Evolutionary conservation across 2,113 vertebrate species (phyloP).

Genomic region (Eptesicus fuscus): DNA sequence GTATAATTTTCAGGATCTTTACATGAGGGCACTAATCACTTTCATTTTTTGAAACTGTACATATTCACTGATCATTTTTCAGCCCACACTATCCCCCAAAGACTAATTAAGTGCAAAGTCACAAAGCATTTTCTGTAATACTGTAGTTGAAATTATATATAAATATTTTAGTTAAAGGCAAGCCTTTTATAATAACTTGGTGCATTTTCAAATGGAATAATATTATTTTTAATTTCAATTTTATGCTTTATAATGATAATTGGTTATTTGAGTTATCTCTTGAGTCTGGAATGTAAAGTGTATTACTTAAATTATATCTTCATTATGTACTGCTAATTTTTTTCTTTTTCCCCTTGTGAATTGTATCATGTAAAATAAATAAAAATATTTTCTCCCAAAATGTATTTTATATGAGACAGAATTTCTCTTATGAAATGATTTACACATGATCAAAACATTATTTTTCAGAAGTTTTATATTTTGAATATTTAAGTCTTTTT

Average conservation of each 20-base stretch:
- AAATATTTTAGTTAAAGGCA: constrained; percentile 31
- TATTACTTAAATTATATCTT: background rate
- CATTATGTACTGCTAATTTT: background rate
- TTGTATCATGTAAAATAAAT: background rate
- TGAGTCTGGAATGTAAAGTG: background rate
- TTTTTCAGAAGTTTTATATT: background rate
- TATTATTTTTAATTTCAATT: constrained; percentile 29
- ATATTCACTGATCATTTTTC: constrained; percentile 52
- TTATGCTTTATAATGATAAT: background rate
- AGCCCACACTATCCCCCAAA: background rate
- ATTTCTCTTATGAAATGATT: background rate
- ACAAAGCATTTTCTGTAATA: constrained; percentile 26
- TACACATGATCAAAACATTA: background rate
- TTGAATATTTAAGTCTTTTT: background rate
- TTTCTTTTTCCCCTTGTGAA: background rate
- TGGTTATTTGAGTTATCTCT: constrained; percentile 14
- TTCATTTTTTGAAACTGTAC: constrained; percentile 57
- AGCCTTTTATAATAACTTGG: background rate
- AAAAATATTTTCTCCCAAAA: background rate
- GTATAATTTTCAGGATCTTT: constrained; percentile 34
- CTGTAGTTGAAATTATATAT: background rate
- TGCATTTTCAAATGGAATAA: constrained; percentile 9
- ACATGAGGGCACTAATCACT: background rate
- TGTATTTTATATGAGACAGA: background rate
- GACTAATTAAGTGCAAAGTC: constrained; percentile 41